Evolutionary conservation across 2,113 vertebrate species (phyloP).

Genomic region (Suricata suricatta): DNA sequence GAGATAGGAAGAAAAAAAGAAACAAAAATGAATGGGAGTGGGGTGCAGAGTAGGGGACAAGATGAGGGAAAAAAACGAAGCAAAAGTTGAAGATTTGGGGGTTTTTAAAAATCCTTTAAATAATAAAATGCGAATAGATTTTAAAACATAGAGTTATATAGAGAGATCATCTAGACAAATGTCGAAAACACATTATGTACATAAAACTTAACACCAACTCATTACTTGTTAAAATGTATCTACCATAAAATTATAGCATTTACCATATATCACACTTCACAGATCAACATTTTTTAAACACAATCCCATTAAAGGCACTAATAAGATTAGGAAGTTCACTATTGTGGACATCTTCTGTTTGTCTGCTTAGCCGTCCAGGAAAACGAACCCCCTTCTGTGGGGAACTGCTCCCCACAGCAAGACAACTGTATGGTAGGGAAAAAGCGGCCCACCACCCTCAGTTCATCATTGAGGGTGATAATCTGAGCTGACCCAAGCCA

Average conservation of each 20-base stretch:
- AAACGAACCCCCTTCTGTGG: background rate
- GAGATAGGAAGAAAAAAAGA: background rate
- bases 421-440: accelerated
- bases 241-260: background rate
- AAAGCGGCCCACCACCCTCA: background rate
- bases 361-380: background rate
- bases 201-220: background rate
- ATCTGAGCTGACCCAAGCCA: background rate
- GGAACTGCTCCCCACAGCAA: background rate
- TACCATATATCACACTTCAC: background rate
- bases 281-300: background rate
- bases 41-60: too few relatives aligned
- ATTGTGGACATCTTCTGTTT: background rate
- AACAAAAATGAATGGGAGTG: background rate
- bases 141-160: background rate
- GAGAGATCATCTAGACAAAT: background rate
- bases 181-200: background rate
- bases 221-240: background rate
- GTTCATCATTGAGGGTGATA: background rate
- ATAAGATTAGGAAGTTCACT: background rate
- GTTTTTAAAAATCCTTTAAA: background rate
- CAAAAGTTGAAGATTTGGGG: background rate
- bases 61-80: background rate
- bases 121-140: background rate
- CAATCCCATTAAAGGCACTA: background rate